Conservation (phyloP, 2,888 invertebrate genomes). For the Smittia aterrima region DNA sequence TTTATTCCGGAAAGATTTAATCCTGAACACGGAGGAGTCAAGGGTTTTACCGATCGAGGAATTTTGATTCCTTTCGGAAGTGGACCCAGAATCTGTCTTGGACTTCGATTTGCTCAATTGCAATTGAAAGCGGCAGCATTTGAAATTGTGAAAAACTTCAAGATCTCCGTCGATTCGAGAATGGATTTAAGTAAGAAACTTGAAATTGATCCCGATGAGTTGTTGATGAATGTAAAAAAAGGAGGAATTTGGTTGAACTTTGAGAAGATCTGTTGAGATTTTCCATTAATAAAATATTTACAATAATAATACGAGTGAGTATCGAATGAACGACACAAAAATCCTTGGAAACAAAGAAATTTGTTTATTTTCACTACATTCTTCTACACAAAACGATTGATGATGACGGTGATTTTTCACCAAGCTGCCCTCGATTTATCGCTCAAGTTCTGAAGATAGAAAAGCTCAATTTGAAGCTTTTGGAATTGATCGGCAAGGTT, state of each 20-base stretch:
- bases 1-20: slow-evolving; percentile 58
- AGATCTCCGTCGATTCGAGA: slow-evolving; percentile 48
- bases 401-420: background rate
- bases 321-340: too few relatives aligned
- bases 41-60: slow-evolving; percentile 46
- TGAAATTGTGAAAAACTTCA: slow-evolving; percentile 49
- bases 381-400: too few relatives aligned
- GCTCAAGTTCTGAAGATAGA: slow-evolving; percentile 43
- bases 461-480: slow-evolving; percentile 43
- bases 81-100: slow-evolving; percentile 53
- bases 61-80: slow-evolving; percentile 52
- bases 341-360: too few relatives aligned
- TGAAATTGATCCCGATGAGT: slow-evolving; percentile 46
- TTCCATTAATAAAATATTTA: too few relatives aligned
- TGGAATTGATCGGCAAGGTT: slow-evolving; percentile 43
- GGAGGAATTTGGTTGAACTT: slow-evolving; percentile 45
- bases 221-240: slow-evolving; percentile 45
- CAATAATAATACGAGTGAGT: too few relatives aligned
- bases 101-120: slow-evolving; percentile 50
- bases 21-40: slow-evolving; percentile 48
- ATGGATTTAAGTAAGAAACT: slow-evolving; percentile 48
- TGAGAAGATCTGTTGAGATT: slow-evolving; percentile 6
- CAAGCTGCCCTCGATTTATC: slow-evolving; percentile 29
- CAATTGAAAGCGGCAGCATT: slow-evolving; percentile 51
- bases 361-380: too few relatives aligned